Evolutionary conservation across 2,113 vertebrate species (phyloP).

Genomic region (Lates calcarifer): DNA sequence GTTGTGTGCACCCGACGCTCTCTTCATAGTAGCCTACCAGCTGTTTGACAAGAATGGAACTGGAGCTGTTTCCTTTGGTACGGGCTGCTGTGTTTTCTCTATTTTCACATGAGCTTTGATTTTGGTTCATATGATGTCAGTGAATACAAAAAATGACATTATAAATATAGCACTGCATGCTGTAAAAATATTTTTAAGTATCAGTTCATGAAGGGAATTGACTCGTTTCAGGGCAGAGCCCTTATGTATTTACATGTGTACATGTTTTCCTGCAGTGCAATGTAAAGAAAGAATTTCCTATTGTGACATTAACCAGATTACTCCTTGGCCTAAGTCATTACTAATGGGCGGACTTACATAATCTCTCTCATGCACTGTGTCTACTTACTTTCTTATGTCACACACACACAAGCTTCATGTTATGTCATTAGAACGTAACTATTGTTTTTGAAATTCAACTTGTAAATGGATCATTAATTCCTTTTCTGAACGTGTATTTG

Average conservation of each 20-base stretch:
- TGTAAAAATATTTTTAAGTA: background rate
- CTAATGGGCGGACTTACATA: constrained; percentile 50
- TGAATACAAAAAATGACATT: background rate
- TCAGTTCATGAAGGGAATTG: background rate
- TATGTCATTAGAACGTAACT: background rate
- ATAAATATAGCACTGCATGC: background rate
- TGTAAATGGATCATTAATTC: background rate
- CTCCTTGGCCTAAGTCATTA: constrained; percentile 29
- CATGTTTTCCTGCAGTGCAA: background rate
- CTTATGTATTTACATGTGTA: background rate
- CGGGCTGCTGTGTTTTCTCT: constrained; percentile 51
- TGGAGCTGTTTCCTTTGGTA: constrained; percentile 96
- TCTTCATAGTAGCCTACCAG: constrained; percentile 98
- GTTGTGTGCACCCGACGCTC: constrained; percentile 95
- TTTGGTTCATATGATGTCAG: background rate
- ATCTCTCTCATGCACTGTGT: constrained; percentile 13
- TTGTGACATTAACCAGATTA: constrained; percentile 60
- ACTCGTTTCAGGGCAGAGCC: background rate
- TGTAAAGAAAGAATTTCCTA: constrained; percentile 27
- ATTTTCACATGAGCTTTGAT: background rate
- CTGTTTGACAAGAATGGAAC: constrained; percentile 97
- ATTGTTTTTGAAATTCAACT: too few species aligned
- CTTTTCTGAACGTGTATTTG: constrained; percentile 16
- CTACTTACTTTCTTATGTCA: background rate
- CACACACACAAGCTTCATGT: constrained; percentile 2